phyloP scores from a whole-genome alignment of 2,113 vertebrate genomes.

The Sialia sialis region DNA sequence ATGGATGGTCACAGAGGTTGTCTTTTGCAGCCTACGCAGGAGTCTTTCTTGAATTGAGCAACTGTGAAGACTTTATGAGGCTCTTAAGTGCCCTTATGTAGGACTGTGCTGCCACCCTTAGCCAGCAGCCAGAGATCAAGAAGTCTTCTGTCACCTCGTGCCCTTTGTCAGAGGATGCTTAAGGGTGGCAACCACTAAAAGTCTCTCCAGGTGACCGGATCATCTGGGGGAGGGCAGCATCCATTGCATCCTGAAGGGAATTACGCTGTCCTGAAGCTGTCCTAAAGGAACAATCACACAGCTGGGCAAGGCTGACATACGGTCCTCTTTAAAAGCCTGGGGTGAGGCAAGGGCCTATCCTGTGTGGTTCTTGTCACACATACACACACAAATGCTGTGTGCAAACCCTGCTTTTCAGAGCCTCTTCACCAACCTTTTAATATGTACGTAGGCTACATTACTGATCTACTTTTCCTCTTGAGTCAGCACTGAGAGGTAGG shows the following conservation, averaged over 20 bases:
- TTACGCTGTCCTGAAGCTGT: not conserved
- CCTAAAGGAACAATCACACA: not conserved
- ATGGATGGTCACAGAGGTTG: not conserved
- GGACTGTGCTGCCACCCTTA: not conserved
- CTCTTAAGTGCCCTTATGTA: not conserved
- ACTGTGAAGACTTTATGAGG: too few species aligned
- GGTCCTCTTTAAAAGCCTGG: not conserved
- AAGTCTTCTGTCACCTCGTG: not conserved
- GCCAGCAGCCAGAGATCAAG: not conserved
- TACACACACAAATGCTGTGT: not conserved
- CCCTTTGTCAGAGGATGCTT: not conserved
- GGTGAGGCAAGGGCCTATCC: not conserved
- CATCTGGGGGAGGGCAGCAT: not conserved
- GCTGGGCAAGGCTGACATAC: not conserved
- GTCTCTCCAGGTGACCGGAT: not conserved
- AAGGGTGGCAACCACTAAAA: not conserved
- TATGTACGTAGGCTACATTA: not conserved
- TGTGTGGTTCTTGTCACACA: rapidly evolving
- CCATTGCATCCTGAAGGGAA: not conserved
- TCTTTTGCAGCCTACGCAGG: not conserved
- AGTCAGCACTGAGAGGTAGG: not conserved
- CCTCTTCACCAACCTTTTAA: not conserved
- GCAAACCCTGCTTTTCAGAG: not conserved
- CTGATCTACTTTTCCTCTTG: not conserved
- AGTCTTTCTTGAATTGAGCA: not conserved